phyloP scores from a whole-genome alignment of 2,888 invertebrate genomes.

The Sesamia inferens region DNA sequence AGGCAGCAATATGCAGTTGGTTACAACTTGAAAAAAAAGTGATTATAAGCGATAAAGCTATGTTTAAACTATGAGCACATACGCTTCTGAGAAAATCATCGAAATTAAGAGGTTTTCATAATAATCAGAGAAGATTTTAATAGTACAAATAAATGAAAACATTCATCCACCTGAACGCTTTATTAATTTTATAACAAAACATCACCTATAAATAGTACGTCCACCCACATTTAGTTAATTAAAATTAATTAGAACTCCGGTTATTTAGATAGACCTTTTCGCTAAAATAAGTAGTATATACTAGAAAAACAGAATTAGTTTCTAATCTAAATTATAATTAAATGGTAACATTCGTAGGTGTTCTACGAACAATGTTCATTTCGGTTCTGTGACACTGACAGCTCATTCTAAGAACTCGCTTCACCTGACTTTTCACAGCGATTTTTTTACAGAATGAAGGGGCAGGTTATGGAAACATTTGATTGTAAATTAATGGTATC shows the following conservation, averaged over 20 bases:
- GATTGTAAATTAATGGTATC: constrained; percentile 6
- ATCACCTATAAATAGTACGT: too few species aligned
- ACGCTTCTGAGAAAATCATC: not conserved
- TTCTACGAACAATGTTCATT: too few species aligned
- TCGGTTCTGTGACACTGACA: too few species aligned
- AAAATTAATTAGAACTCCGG: too few species aligned
- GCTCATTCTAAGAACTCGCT: too few species aligned
- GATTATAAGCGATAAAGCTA: not conserved
- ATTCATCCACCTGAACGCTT: not conserved
- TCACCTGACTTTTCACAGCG: too few species aligned
- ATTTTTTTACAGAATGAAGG: too few species aligned
- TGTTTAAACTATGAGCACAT: not conserved
- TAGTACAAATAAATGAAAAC: not conserved
- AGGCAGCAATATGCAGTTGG: not conserved
- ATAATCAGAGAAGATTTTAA: not conserved
- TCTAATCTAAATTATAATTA: not conserved
- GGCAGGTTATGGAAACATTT: not conserved
- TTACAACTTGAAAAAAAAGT: too few species aligned
- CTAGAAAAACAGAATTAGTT: not conserved
- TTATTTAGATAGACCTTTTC: too few species aligned
- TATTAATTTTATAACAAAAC: not conserved
- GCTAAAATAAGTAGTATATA: not conserved
- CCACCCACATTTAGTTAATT: too few species aligned
- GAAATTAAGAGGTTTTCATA: too few species aligned
- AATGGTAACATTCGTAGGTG: not conserved